These are phyloP conservation scores for Acipenser ruthenus DNA, from an alignment of 2,797 vertebrate species.

Conservation along the genomic window DNA sequence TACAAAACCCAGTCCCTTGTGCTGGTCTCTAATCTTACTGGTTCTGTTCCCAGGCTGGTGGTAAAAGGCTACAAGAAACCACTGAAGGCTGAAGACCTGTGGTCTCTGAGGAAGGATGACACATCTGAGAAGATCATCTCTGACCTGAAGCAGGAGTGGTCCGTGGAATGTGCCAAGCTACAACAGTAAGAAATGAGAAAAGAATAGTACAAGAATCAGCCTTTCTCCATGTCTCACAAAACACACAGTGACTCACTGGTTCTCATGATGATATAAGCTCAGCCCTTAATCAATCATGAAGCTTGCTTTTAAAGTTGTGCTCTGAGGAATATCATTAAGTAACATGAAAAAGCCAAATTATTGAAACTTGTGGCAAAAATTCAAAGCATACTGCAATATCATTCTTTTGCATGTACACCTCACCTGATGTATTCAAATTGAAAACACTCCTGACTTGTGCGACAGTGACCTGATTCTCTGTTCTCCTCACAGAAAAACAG, in stretches of 20 bases:
- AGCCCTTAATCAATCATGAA: too few relatives aligned
- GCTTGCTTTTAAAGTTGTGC: too few relatives aligned
- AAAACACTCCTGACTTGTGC: neutral
- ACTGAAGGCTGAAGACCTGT: constrained; percentile 69
- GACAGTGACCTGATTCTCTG: neutral
- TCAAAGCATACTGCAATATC: too few relatives aligned
- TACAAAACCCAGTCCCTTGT: constrained; percentile 20
- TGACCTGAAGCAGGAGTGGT: constrained; percentile 73
- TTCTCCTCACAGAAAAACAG: constrained; percentile 21
- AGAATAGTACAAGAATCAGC: too few relatives aligned
- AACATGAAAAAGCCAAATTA: too few relatives aligned
- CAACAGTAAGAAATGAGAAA: constrained; percentile 57
- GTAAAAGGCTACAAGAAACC: constrained; percentile 73
- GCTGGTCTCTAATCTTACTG: constrained; percentile 11
- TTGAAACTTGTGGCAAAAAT: too few relatives aligned
- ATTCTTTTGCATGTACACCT: too few relatives aligned
- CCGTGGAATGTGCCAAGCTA: constrained; percentile 39
- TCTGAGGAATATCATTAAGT: too few relatives aligned
- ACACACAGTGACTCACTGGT: too few relatives aligned
- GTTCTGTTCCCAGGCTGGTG: constrained; percentile 57
- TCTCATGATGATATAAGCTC: too few relatives aligned
- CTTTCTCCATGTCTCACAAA: too few relatives aligned
- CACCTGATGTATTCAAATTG: too few relatives aligned
- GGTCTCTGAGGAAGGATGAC: constrained; percentile 74
- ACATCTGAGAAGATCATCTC: constrained; percentile 75